Evolutionary conservation across 2,113 vertebrate species (phyloP), one percentile per base, ranked within the genome.

Genomic region (Leptodactylus fuscus): DNA sequence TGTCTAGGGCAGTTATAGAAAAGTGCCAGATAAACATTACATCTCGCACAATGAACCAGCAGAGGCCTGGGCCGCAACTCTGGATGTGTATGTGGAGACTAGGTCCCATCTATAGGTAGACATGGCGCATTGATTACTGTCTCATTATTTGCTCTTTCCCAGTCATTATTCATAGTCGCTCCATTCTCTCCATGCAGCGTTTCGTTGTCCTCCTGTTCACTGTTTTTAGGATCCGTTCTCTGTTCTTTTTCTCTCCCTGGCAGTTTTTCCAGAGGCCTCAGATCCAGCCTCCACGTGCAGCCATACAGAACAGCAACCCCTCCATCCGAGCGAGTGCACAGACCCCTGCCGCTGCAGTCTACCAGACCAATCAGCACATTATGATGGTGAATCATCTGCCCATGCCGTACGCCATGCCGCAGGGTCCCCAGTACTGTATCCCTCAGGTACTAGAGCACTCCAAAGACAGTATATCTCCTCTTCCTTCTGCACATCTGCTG

Each of bases 181-280:
- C 2, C 15, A 3, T 20, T 51, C 34, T 22, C 51, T 41, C 32
- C 36, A 27, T 16, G 36, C n/a, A 18, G 29, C 1, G 1, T 75
- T 9, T 75, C 20, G 1, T 0, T 49, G 22, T 2, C 20, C 7
- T 53, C 32, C 4, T 88, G 0, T 15, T 1, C 53, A 75, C 81
- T 87, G 22, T 87, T 83, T 83, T 87, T 83, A 74, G 3, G 71
- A 4, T 12, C 38, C 36, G n/a, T n/a, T 73, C 15, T 49, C 5
- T 32, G 0, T 34, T 34, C 6, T 20, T 34, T 51, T 18, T n/a
- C n/a, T n/a, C 41, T 20, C 16, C 4, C 34, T 11, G 44, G 11
- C 69, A 99, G 97, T 98, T 99, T 96, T 97, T 99, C 85, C 97
- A 96, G 95, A 96, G 98, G 93, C 93, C 97, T 89, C 97, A 97